These are phyloP conservation scores for Apteryx owenii DNA, from an alignment of 2,113 vertebrate genomes.

Conservation along the genomic window DNA sequence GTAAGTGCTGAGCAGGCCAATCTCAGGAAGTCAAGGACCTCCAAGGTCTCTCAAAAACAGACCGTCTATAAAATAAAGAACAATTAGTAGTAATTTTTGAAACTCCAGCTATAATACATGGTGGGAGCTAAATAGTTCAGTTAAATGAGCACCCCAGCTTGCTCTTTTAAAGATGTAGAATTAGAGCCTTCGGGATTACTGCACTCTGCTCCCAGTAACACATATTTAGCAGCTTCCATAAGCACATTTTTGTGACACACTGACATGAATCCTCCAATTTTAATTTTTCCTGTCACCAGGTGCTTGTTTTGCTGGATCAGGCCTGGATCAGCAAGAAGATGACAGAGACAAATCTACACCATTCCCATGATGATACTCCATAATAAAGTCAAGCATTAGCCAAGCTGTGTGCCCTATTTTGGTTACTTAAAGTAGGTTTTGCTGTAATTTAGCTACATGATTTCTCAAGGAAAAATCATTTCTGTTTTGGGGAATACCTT, in stretches of 20 bases:
- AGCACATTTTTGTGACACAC: background rate
- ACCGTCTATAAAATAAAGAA: background rate
- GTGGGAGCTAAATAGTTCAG: background rate
- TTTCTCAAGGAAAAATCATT: background rate
- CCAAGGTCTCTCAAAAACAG: background rate
- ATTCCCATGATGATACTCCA: rapidly evolving
- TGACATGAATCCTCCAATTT: background rate
- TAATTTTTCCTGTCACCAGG: slow-evolving; percentile 10
- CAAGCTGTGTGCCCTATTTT: background rate
- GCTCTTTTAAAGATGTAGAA: background rate
- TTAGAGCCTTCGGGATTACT: background rate
- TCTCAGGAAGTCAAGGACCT: background rate
- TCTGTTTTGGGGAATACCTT: background rate
- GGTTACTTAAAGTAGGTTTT: background rate
- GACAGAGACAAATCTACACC: background rate
- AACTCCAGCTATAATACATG: background rate
- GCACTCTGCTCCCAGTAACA: background rate
- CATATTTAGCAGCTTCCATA: background rate
- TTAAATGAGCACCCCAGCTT: rapidly evolving
- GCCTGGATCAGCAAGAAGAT: background rate
- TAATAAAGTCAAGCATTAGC: rapidly evolving
- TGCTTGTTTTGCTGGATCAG: slow-evolving; percentile 5
- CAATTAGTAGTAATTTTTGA: background rate
- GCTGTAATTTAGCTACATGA: background rate
- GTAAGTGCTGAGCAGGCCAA: background rate